Conservation (phyloP, 2,888 invertebrate genomes). For the Lycia hirtaria region DNA sequence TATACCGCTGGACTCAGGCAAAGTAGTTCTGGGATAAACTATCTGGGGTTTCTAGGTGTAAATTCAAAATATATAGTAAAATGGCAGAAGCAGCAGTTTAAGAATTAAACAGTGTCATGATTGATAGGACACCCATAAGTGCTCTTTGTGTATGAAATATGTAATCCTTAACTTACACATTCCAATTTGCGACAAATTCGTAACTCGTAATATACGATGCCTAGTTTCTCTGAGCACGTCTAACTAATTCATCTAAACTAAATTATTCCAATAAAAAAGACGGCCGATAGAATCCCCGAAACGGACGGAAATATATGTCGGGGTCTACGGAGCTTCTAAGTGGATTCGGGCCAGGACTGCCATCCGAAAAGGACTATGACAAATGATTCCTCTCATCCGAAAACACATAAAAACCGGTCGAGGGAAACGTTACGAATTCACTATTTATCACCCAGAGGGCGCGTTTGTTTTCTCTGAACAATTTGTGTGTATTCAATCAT, state of each 20-base stretch:
- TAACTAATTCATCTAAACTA: slow-evolving; percentile 12
- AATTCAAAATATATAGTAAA: no score
- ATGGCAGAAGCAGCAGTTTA: no score
- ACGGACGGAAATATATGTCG: slow-evolving; percentile 30
- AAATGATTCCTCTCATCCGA: slow-evolving; percentile 54
- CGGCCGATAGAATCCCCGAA: slow-evolving; percentile 25
- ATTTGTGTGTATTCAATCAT: slow-evolving; percentile 37
- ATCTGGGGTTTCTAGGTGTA: no score
- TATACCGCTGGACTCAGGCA: no score
- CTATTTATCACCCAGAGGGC: slow-evolving; percentile 49
- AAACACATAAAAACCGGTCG: slow-evolving; percentile 52
- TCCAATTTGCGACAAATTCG: no score
- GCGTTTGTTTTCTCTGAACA: slow-evolving; percentile 39
- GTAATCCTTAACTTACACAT: no score
- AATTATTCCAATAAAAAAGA: slow-evolving; percentile 27
- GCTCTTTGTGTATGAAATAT: no score
- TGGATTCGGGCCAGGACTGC: slow-evolving; percentile 38
- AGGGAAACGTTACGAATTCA: slow-evolving; percentile 42
- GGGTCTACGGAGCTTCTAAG: slow-evolving; percentile 35
- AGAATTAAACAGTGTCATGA: no score
- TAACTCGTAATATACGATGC: not conserved
- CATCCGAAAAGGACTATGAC: slow-evolving; percentile 51
- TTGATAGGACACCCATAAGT: no score
- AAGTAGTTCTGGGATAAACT: no score
- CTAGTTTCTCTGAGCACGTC: not conserved